These are phyloP conservation scores for Carassius gibelio DNA, from an alignment of 2,113 vertebrate genomes.

Conservation along the genomic window DNA sequence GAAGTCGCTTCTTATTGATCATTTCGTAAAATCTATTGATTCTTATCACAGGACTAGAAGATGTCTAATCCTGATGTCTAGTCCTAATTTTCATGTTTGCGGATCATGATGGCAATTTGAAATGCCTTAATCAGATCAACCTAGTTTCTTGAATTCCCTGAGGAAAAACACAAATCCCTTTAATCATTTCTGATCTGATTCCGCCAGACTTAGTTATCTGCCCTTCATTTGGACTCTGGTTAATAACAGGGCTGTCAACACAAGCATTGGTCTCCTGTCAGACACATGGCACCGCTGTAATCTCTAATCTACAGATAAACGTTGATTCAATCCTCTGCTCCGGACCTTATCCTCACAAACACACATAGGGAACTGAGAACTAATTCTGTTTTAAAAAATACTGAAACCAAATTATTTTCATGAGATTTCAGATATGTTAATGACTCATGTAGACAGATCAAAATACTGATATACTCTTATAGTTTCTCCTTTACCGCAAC, in stretches of 20 bases:
- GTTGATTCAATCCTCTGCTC: not conserved
- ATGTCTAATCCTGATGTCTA: not conserved
- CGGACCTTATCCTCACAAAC: not conserved
- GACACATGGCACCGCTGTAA: conserved; percentile 3
- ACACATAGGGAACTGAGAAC: not conserved
- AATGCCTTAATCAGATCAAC: conserved; percentile 7
- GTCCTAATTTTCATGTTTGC: not conserved
- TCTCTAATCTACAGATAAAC: conserved; percentile 21
- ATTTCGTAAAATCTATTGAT: not conserved
- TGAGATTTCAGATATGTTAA: not conserved
- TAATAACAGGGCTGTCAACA: conserved; percentile 7
- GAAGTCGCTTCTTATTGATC: not conserved
- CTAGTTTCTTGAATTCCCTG: not conserved
- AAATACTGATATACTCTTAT: too few relatives aligned
- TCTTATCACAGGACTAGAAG: not conserved
- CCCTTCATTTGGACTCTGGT: conserved; percentile 26
- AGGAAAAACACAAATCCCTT: conserved; percentile 12
- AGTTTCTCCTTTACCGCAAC: not conserved
- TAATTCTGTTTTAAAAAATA: not conserved
- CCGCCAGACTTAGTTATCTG: conserved; percentile 11
- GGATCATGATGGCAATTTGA: not conserved
- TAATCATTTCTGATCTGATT: not conserved
- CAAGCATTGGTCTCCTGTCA: conserved; percentile 15
- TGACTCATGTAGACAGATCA: too few relatives aligned
- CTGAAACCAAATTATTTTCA: not conserved